Conservation (phyloP, 2,113 vertebrate species). For the Hassar affinis region DNA sequence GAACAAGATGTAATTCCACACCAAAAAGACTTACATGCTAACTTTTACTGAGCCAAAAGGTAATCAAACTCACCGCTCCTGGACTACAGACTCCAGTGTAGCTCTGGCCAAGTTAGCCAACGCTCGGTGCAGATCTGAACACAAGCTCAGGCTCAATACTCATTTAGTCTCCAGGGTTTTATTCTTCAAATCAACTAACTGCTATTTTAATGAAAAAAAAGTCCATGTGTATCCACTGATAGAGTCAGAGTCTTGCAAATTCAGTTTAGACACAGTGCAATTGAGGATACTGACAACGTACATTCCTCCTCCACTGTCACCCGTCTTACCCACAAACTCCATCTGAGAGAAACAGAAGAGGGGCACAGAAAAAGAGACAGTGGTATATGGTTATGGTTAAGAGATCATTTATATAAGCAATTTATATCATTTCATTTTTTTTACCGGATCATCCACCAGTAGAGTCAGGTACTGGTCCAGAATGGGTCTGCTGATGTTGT, state of each 20-base stretch:
- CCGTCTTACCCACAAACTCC: conserved; percentile 88
- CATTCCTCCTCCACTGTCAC: conserved; percentile 93
- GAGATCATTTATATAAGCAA: not conserved
- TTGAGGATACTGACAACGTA: conserved; percentile 93
- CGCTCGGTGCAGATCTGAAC: conserved; percentile 82
- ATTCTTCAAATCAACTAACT: not conserved
- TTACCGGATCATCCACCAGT: conserved; percentile 90
- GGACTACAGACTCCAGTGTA: conserved; percentile 87
- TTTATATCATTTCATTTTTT: not conserved
- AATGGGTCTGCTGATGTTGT: conserved; percentile 86
- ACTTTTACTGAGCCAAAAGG: not conserved
- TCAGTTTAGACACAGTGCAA: not conserved
- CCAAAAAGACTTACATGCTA: not conserved
- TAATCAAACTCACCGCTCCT: conserved; percentile 81
- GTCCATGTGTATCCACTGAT: not conserved
- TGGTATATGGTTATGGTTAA: not conserved
- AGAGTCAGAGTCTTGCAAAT: not conserved
- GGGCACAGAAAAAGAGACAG: not conserved
- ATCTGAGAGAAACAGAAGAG: conserved; percentile 69
- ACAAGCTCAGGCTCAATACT: conserved; percentile 62
- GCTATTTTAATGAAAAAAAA: not conserved
- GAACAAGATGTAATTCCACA: not conserved
- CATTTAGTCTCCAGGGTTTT: not conserved
- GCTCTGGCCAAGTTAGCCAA: conserved; percentile 83
- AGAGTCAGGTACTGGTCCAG: conserved; percentile 92